A percentile compares a stretch with the other conserved stretches of the same genome.
phyloP scores from a whole-genome alignment of 2,797 vertebrate genomes.

The Urosaurus nigricauda region DNA sequence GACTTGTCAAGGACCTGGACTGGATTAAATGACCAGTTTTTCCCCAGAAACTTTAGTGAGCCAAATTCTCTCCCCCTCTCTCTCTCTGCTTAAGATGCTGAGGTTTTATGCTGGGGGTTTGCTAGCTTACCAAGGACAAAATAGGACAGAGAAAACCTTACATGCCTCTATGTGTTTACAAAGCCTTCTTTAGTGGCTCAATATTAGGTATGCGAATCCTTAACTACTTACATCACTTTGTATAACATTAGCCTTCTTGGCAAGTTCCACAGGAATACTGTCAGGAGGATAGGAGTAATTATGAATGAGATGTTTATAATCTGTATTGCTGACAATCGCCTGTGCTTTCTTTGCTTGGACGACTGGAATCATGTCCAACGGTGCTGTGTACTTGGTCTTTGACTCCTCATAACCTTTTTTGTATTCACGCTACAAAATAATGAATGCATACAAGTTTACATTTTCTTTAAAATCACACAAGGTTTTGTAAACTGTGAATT shows the following conservation, averaged over 20 bases:
- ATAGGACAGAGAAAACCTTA: too few relatives aligned
- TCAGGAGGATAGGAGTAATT: conserved; percentile 86
- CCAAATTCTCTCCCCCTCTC: too few relatives aligned
- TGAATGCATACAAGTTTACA: neutral
- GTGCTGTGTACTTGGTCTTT: conserved; percentile 89
- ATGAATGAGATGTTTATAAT: conserved; percentile 83
- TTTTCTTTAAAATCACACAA: neutral
- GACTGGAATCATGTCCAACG: conserved; percentile 91
- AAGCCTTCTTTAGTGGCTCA: neutral
- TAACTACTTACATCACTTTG: conserved; percentile 88
- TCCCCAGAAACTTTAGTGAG: too few relatives aligned
- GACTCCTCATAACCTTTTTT: conserved; percentile 91
- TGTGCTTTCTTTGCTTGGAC: conserved; percentile 92
- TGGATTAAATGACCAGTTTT: too few relatives aligned
- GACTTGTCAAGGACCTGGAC: too few relatives aligned
- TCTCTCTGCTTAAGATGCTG: too few relatives aligned
- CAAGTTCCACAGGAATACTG: conserved; percentile 83
- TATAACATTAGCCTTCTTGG: conserved; percentile 88
- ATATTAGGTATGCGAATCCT: neutral
- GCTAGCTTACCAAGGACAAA: too few relatives aligned
- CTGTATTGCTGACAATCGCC: conserved; percentile 84
- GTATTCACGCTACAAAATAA: conserved; percentile 86
- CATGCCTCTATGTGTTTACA: neutral
- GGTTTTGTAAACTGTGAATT: neutral
- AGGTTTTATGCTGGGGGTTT: too few relatives aligned